Evolutionary conservation across 2,797 vertebrate genomes (phyloP).

Genomic region (Microctenopoma lineatum): DNA sequence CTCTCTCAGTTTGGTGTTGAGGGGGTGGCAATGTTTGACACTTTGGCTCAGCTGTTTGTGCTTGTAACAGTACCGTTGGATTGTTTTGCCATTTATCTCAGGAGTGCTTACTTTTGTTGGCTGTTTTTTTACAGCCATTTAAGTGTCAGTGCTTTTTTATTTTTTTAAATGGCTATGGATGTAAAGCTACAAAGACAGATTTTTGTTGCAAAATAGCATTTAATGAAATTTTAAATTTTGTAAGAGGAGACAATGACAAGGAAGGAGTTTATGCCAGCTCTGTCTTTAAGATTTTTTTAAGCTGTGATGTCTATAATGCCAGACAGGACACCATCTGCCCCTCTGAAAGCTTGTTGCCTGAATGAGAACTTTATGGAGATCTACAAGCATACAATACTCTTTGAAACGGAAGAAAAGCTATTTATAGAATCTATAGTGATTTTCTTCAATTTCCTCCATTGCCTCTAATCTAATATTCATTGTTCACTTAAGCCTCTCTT

Average conservation of each 20-base stretch:
- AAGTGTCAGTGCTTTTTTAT: not conserved
- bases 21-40: constrained; percentile 58
- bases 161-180: not conserved
- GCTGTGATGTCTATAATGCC: constrained; percentile 62
- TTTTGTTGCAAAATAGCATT: constrained; percentile 15
- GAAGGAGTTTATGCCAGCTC: constrained; percentile 46
- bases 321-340: constrained; percentile 71
- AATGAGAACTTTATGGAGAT: constrained; percentile 63
- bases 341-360: constrained; percentile 41
- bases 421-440: constrained; percentile 65
- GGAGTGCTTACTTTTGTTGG: constrained; percentile 4
- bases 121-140: not conserved
- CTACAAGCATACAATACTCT: constrained; percentile 26
- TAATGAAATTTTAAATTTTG: constrained; percentile 35
- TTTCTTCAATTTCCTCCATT: constrained; percentile 38
- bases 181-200: constrained; percentile 11
- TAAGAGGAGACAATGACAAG: constrained; percentile 27
- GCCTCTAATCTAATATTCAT: constrained; percentile 67
- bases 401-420: constrained; percentile 61
- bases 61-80: constrained; percentile 46
- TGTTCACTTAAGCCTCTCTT: constrained; percentile 34
- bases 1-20: constrained; percentile 42
- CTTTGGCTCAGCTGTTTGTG: constrained; percentile 64
- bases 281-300: constrained; percentile 58
- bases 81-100: constrained; percentile 42